phyloP scores from a whole-genome alignment of 2,113 vertebrate genomes.

The Connochaetes taurinus region DNA sequence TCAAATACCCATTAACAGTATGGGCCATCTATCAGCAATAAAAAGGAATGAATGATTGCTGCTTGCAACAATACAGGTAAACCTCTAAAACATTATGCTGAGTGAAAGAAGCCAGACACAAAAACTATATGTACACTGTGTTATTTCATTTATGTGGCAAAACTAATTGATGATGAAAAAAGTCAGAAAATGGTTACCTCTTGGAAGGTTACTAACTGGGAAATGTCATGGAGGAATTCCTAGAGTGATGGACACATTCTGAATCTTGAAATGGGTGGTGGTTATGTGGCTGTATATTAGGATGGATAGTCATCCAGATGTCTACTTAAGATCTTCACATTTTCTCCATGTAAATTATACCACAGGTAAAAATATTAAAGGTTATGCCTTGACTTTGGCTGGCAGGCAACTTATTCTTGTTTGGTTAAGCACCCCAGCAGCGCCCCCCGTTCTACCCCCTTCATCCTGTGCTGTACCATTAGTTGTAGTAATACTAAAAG shows the following conservation, averaged over 20 bases:
- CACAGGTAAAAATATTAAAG: background rate
- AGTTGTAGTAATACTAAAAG: background rate
- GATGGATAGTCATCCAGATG: too few relatives aligned
- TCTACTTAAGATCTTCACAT: background rate
- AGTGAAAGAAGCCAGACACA: background rate
- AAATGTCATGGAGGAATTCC: background rate
- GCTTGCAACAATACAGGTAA: background rate
- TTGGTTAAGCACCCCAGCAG: background rate
- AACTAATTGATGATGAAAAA: background rate
- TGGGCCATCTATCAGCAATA: background rate
- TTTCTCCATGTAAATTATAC: background rate
- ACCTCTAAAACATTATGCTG: background rate
- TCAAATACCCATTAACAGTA: background rate
- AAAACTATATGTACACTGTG: background rate
- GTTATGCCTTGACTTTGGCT: background rate
- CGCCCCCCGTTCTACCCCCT: background rate
- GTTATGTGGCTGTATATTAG: background rate
- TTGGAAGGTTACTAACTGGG: background rate
- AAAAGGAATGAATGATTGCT: background rate
- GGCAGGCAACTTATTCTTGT: background rate
- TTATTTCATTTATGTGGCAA: background rate
- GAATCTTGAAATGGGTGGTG: background rate
- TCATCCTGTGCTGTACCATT: background rate
- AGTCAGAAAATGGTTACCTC: background rate
- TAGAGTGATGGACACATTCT: background rate